Percentiles rank a stretch among this genome's conserved stretches.
Evolutionary conservation across 2,797 vertebrate genomes (phyloP).

Genomic region (Sparidentex hasta): DNA sequence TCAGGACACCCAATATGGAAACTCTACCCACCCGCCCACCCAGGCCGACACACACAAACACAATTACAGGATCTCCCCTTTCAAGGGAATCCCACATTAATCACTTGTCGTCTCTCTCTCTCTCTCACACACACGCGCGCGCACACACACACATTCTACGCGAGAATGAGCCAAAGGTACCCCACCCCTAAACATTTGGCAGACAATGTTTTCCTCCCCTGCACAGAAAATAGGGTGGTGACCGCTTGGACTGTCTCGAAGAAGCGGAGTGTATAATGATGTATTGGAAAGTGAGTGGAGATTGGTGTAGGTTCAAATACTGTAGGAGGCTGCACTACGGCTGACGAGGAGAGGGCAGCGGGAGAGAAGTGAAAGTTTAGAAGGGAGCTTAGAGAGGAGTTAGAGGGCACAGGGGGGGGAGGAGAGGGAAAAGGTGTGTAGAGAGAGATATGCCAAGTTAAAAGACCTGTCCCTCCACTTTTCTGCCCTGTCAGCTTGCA

Average conservation of each 20-base stretch:
- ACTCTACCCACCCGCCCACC: constrained; percentile 50
- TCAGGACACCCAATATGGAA: constrained; percentile 51
- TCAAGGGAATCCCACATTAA: constrained; percentile 73
- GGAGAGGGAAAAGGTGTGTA: constrained; percentile 64
- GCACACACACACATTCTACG: constrained; percentile 7
- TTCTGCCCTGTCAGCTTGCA: constrained; percentile 76
- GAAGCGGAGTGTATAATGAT: constrained; percentile 30
- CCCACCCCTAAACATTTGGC: constrained; percentile 73
- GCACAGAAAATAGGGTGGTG: constrained; percentile 64
- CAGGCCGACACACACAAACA: constrained; percentile 46
- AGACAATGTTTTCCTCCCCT: constrained; percentile 60
- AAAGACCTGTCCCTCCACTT: constrained; percentile 68
- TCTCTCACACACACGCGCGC: constrained; percentile 12
- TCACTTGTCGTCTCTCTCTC: constrained; percentile 44
- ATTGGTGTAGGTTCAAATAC: constrained; percentile 8
- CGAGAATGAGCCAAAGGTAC: constrained; percentile 49
- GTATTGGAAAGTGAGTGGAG: constrained; percentile 47
- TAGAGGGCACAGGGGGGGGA: constrained; percentile 59
- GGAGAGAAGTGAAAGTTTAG: constrained; percentile 48
- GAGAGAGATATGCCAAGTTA: constrained; percentile 75
- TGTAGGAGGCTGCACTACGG: constrained; percentile 32
- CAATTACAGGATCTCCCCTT: constrained; percentile 81
- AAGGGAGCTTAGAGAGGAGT: constrained; percentile 56
- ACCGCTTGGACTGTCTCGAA: constrained; percentile 48
- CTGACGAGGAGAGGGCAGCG: constrained; percentile 29